Base-by-base conservation (phyloP, 53 echinoderm and acorn worm genomes). In the Astropecten irregularis region DNA sequence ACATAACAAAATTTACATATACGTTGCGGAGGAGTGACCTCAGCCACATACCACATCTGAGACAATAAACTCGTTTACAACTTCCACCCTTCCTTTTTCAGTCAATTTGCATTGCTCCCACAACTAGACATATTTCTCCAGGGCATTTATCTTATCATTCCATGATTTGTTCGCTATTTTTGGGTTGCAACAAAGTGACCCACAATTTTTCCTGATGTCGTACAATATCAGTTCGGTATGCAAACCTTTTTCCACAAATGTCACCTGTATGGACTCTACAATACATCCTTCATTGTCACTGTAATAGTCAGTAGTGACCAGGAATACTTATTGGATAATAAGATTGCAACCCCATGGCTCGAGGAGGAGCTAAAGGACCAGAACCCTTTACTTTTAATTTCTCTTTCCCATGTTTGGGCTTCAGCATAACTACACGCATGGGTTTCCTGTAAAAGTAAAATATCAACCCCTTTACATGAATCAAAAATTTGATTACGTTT, bases 381-480 rank as follows among this genome's bases (percentile, higher is more conserved):
- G 29, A 6, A 71, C 8, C 71, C 71, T 15, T 15, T 42, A 20
- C 71, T 31, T 31, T 35, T 50, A 50, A 71, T 49, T 71, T 71
- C 71, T 31, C 32, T 27, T 0, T 49, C 29, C 71, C 71, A 71
- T 50, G 51, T 8, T 16, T 50, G 26, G 50, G 71, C 49, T 30
- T 71, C 71, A 7, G 9, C 6, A 31, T 28, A 71, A 49, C 71
- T 30, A 71, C 28, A 48, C 10, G 71, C 69, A 15, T 68, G 69
- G 69, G 21, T 68, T 25, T 68, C 69, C 28, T 68, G 46, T 26
- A 44, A 42, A 5, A 71, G 50, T 21, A 71, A 28, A 31, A 71
- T 33, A 28, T 71, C 71, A 4, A 31, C 5, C 30, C 32, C 20
- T 16, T 49, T 48, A 18, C 71, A 71, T 15, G 71, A 49, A 19